These are phyloP conservation scores for Netta rufina DNA, from an alignment of 2,797 vertebrate species.

Conservation along the genomic window DNA sequence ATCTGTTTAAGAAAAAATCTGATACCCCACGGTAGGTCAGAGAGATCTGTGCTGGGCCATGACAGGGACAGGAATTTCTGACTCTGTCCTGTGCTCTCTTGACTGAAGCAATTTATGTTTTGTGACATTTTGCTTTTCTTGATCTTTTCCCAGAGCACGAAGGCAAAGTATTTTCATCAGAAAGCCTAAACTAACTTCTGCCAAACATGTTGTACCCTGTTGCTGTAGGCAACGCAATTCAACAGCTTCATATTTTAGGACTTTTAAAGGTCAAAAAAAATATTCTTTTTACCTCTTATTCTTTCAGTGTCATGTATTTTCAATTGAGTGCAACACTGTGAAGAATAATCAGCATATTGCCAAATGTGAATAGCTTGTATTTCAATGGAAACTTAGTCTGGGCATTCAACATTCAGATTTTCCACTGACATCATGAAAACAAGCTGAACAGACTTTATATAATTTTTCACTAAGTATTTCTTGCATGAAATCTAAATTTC, in stretches of 20 bases:
- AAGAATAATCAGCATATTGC: slow-evolving; percentile 27
- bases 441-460: slow-evolving; percentile 2
- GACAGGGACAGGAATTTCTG: not conserved
- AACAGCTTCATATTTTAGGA: slow-evolving; percentile 30
- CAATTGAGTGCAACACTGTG: not conserved
- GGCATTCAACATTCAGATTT: slow-evolving; percentile 39
- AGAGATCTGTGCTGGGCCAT: not conserved
- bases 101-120: not conserved
- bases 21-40: not conserved
- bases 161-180: not conserved
- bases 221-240: slow-evolving; percentile 33
- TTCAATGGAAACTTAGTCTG: slow-evolving; percentile 33
- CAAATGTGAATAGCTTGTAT: slow-evolving; percentile 24
- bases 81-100: not conserved
- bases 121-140: slow-evolving; percentile 7
- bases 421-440: slow-evolving; percentile 49
- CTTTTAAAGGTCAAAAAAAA: not conserved
- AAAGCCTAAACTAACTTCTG: slow-evolving; percentile 23
- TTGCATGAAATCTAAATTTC: slow-evolving; percentile 11
- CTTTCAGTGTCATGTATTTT: not conserved
- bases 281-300: not conserved
- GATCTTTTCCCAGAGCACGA: not conserved
- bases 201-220: not conserved
- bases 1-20: not conserved
- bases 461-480: not conserved